These are phyloP conservation scores for Heteropelma amictum DNA, from an alignment of 2,888 invertebrate genomes.

Conservation along the genomic window DNA sequence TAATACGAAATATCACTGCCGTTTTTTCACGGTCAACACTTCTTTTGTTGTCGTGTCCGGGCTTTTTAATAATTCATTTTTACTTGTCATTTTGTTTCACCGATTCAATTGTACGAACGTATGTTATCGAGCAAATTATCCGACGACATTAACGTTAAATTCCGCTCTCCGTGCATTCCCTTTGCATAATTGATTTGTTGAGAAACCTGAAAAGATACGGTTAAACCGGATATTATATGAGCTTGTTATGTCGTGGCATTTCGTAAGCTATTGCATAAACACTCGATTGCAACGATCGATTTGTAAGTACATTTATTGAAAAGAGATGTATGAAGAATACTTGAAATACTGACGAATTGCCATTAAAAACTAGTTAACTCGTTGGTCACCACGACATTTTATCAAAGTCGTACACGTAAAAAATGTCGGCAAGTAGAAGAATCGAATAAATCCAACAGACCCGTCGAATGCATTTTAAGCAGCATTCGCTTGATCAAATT, in stretches of 20 bases:
- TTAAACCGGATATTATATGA: conserved; percentile 8
- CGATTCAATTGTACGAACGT: conserved; percentile 71
- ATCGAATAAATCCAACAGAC: too few relatives aligned
- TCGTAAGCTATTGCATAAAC: not conserved
- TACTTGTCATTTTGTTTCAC: not conserved
- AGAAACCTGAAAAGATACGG: conserved; percentile 79
- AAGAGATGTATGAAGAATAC: not conserved
- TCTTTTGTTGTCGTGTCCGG: conserved; percentile 40
- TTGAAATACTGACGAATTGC: too few relatives aligned
- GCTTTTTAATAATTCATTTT: not conserved
- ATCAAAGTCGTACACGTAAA: too few relatives aligned
- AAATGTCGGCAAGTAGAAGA: too few relatives aligned
- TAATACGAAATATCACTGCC: conserved; percentile 32
- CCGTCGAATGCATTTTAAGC: too few relatives aligned
- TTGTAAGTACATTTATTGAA: not conserved
- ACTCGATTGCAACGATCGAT: not conserved
- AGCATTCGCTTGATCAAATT: too few relatives aligned
- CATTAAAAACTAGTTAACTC: too few relatives aligned
- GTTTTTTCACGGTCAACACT: not conserved
- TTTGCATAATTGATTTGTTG: conserved; percentile 94
- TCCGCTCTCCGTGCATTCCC: conserved; percentile 89
- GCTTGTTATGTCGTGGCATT: not conserved
- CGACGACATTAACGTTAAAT: conserved; percentile 83
- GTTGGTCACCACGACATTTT: too few relatives aligned
- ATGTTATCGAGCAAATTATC: conserved; percentile 76